phyloP scores from a whole-genome alignment of 2,113 vertebrate genomes.

The Barnardius zonarius region DNA sequence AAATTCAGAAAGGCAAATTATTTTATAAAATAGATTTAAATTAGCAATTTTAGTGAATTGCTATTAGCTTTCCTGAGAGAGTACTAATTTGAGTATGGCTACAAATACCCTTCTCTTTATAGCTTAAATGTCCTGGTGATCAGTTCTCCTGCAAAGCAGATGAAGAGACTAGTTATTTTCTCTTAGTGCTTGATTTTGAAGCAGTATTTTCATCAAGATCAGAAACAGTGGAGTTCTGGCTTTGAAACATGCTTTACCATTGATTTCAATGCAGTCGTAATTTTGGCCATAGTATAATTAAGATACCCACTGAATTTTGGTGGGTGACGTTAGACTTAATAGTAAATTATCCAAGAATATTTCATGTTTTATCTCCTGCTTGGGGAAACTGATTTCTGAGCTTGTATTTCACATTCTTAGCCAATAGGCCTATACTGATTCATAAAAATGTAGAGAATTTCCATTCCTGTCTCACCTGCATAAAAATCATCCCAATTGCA shows the following conservation, averaged over 20 bases:
- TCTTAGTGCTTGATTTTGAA: not conserved
- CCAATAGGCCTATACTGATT: not conserved
- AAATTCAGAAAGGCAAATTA: not conserved
- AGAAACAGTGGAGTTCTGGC: not conserved
- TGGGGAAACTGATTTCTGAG: not conserved
- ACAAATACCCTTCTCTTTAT: not conserved
- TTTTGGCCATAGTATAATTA: not conserved
- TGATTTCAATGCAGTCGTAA: not conserved
- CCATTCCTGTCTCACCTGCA: not conserved
- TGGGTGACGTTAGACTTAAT: not conserved
- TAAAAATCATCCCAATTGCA: not conserved
- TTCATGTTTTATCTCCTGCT: not conserved
- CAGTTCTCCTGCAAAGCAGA: not conserved
- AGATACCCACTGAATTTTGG: not conserved
- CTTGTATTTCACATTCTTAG: not conserved
- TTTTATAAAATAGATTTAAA: not conserved
- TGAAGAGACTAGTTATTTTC: not conserved
- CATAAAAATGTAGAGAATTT: not conserved
- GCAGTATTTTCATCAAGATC: not conserved
- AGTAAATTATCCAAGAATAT: not conserved
- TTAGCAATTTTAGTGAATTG: not conserved
- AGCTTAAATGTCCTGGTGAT: not conserved
- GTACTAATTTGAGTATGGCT: not conserved
- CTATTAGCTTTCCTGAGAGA: not conserved
- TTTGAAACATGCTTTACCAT: not conserved